phyloP scores from a whole-genome alignment of 2,888 invertebrate species.

The Agriopis leucophaearia region DNA sequence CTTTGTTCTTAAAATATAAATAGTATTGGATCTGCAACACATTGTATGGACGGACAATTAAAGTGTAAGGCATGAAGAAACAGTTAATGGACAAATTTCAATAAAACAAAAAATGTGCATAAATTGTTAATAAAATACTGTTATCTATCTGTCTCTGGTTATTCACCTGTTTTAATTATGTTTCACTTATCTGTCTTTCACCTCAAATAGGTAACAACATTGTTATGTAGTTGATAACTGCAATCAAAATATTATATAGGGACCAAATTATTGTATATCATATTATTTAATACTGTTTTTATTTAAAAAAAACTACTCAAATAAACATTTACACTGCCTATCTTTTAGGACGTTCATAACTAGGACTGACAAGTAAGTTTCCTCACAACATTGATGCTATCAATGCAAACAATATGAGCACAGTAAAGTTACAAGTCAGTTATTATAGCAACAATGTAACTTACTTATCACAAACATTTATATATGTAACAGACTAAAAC shows the following conservation, averaged over 20 bases:
- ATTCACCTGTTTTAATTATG: conserved; percentile 3
- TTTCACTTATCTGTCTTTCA: not conserved
- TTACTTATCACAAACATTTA: conserved; percentile 25
- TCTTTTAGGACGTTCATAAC: not conserved
- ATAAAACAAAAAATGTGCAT: not conserved
- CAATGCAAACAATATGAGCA: conserved; percentile 1
- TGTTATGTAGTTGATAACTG: conserved; percentile 10
- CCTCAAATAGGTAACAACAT: conserved; percentile 3
- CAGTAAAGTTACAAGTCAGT: conserved; percentile 9
- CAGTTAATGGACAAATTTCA: not conserved
- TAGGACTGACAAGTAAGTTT: not conserved
- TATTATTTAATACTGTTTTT: not conserved
- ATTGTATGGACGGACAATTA: not conserved
- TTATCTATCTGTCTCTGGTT: not conserved
- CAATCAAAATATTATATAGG: not conserved
- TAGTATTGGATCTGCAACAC: no score
- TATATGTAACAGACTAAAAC: not conserved
- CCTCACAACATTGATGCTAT: not conserved
- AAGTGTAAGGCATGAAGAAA: not conserved
- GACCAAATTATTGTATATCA: not conserved
- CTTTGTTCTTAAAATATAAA: not conserved
- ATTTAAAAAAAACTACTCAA: not conserved
- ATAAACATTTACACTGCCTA: not conserved
- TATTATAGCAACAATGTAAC: conserved; percentile 19
- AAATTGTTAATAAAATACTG: not conserved